A percentile compares a stretch with the other conserved stretches of the same genome.
Evolutionary conservation across 2,888 invertebrate genomes (phyloP).

Genomic region (Lacanobia oleracea): DNA sequence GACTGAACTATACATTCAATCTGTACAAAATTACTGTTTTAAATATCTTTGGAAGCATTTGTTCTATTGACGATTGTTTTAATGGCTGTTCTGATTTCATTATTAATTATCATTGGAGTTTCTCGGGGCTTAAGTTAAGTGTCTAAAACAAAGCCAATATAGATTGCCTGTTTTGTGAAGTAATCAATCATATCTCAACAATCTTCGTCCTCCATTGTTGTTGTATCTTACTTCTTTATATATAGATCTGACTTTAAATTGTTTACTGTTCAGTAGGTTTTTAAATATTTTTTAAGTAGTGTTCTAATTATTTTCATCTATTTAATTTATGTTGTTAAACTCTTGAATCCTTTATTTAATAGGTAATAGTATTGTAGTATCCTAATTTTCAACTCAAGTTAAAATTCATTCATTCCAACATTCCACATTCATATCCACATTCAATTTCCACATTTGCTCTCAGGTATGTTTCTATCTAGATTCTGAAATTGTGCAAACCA

Average conservation of each 20-base stretch:
- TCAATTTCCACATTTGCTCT: slow-evolving; percentile 1
- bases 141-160: slow-evolving; percentile 25
- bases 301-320: no score
- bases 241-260: background rate
- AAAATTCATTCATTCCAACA: background rate
- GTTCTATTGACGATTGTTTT: slow-evolving; percentile 3
- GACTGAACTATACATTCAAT: background rate
- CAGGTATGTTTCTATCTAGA: slow-evolving; percentile 8
- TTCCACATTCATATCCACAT: background rate
- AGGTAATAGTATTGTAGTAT: no score
- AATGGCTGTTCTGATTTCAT: slow-evolving; percentile 19
- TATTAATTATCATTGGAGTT: slow-evolving; percentile 29
- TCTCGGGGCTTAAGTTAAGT: slow-evolving; percentile 17
- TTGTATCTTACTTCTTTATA: background rate
- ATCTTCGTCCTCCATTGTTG: slow-evolving; percentile 24
- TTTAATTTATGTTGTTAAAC: no score
- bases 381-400: background rate
- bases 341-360: no score
- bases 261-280: no score
- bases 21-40: background rate
- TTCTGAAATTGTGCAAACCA: background rate
- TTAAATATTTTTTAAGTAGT: no score
- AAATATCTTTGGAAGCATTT: background rate
- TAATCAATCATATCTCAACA: slow-evolving; percentile 47
- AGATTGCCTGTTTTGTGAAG: slow-evolving; percentile 29